Evolutionary conservation across 2,113 vertebrate species (phyloP), one percentile per base, ranked within the genome.

Genomic region (Melanostigma gelatinosum): DNA sequence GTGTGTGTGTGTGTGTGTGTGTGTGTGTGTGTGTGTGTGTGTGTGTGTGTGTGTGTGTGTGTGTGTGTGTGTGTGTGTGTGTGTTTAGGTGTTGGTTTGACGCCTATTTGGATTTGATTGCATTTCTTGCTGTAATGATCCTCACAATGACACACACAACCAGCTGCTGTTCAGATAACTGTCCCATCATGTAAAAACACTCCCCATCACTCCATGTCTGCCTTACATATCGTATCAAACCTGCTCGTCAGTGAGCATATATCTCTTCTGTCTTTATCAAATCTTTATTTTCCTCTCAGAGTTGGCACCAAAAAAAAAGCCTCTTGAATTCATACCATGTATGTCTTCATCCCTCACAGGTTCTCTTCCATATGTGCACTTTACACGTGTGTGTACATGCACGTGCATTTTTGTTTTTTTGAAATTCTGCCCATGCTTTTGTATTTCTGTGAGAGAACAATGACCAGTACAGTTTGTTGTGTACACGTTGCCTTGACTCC

Each of bases 331-430:
- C 60, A 81, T 69, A 77, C 65, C 57, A 52, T 57, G 20, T 80
- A 18, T 65, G 77, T 81, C 46, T 79, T 79, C 80, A 42, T 70
- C 65, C 60, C 55, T 80, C 74, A 48, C 70, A 85, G 78, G 63
- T 44, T 65, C 55, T 46, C 74, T 55, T 73, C 71, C 68, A 78
- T 76, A 71, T 77, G 80, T 89, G 87, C 90, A 92, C 90, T 93
- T 93, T 87, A 91, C 13, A 4, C 4, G 9, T 9, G 63, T 79
- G 73, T 86, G 77, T 64, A 81, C 61, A 66, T 76, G 57, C 69
- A 62, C 24, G n/a, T 61, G 54, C 36, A 27, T 71, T 54, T 79
- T 38, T 46, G 48, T 70, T 70, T 40, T 40, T 86, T 52, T 70
- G 64, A 73, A 77, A 69, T 62, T 66, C 74, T 62, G 71, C 44